Evolutionary conservation across 2,888 invertebrate genomes (phyloP).

Genomic region (Tachina lurida): DNA sequence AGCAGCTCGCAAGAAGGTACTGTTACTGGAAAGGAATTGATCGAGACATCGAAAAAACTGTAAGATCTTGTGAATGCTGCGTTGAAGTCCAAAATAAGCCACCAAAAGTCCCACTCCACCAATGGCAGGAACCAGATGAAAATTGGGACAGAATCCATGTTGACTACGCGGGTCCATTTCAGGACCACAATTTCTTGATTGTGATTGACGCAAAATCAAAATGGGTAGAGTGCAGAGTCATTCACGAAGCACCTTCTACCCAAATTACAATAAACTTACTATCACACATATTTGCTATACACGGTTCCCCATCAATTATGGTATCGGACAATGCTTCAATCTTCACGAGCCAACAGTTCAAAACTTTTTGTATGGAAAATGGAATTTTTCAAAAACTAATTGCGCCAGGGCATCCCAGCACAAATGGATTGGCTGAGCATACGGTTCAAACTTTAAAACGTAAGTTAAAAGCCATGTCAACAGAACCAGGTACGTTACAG

Average conservation of each 20-base stretch:
- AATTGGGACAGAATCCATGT: constrained; percentile 26
- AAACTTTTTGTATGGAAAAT: neutral
- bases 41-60: neutral
- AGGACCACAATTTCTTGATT: no score
- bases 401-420: constrained; percentile 42
- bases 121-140: constrained; percentile 17
- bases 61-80: neutral
- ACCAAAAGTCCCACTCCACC: no score
- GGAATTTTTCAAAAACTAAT: constrained; percentile 21
- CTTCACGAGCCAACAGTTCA: constrained; percentile 27
- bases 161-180: no score
- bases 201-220: no score
- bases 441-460: neutral
- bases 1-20: neutral
- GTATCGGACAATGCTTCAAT: no score
- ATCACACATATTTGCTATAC: neutral
- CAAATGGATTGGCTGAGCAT: constrained; percentile 2
- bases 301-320: constrained; percentile 46
- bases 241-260: constrained; percentile 24
- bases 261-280: neutral
- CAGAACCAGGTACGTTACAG: neutral
- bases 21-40: neutral
- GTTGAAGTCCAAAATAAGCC: no score
- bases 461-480: neutral
- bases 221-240: no score